phyloP scores from a whole-genome alignment of 1,140 invertebrate genomes.

The Oreohelix idahoensis region DNA sequence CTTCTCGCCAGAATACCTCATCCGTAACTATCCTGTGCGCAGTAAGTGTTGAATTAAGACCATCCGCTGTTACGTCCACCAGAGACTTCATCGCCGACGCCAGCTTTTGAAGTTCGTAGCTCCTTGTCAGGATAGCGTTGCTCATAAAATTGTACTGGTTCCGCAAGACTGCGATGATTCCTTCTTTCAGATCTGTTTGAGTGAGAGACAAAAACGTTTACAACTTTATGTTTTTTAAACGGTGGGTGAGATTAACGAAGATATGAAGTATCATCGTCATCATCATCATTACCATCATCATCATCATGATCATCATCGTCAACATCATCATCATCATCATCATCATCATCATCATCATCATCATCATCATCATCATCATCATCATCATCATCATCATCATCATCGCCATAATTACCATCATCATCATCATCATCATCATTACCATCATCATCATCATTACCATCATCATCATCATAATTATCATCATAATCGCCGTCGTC shows the following conservation, averaged over 20 bases:
- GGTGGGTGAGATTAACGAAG: too few species aligned
- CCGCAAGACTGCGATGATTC: slow-evolving; percentile 50
- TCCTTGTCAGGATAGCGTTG: slow-evolving; percentile 52
- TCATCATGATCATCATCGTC: not conserved
- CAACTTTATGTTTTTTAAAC: too few species aligned
- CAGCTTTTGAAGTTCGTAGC: slow-evolving; percentile 50
- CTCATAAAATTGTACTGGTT: slow-evolving; percentile 59
- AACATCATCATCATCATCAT: too few species aligned
- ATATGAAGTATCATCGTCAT: too few species aligned
- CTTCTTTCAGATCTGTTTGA: slow-evolving; percentile 44
- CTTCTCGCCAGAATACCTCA: slow-evolving; percentile 44
- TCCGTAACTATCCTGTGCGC: slow-evolving; percentile 41
- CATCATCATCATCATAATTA: too few species aligned
- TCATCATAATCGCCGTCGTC: too few species aligned
- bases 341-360: not conserved
- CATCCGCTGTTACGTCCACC: slow-evolving; percentile 44
- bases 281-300: too few species aligned
- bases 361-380: not conserved
- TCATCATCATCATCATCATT: too few species aligned
- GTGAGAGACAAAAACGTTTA: not conserved
- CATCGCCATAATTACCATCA: too few species aligned
- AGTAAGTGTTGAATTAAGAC: slow-evolving; percentile 37
- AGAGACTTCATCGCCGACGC: slow-evolving; percentile 41
- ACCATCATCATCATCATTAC: not conserved
- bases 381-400: too few species aligned